Base-by-base conservation (phyloP, 2,797 vertebrate genomes). In the Tachyglossus aculeatus region DNA sequence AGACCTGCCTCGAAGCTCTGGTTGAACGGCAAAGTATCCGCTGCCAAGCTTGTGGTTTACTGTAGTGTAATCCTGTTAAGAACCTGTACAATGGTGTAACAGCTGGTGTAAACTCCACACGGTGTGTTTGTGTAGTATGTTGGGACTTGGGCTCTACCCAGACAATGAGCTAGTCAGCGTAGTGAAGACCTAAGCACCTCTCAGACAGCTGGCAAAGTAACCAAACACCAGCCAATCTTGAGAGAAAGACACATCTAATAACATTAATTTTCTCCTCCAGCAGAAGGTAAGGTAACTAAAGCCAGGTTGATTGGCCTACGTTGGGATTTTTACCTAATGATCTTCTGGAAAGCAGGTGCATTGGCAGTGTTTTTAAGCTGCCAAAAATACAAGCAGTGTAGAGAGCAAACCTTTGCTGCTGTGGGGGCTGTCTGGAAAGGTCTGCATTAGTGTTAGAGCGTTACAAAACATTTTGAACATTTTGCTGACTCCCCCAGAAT, bases 211-310 rank as follows among this genome's bases (percentile, higher is more conserved):
- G 91, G 83, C 80, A 80, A 9, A 3, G 86, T 83, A 88, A 84
- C 90, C 78, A 57, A 86, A 89, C 71, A 87, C 89, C 89, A 86
- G 85, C 71, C 82, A 81, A 72, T 89, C 88, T 74, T 70, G 83
- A 61, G 81, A 70, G 78, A 77, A 81, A 85, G 65, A 67, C 37
- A 69, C 54, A 37, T 78, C 64, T 84, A 86, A 88, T 88, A 85
- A 83, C 77, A 84, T 92, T 90, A 88, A 82, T 91, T 92, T 91
- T 87, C 88, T 84, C 80, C 70, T 82, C 74, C 58, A 90, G 81
- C 92, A 92, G 93, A 94, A 84, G 82, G 91, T 51, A 77, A 86
- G 83, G 91, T 92, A 94, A 93, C 91, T 55, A 79, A 90, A 93
- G 83, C 89, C 90, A 90, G 83, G 86, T 84, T 89, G 65, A 80